phyloP scores from a whole-genome alignment of 2,113 vertebrate species.

The Notarius quadriscutis region DNA sequence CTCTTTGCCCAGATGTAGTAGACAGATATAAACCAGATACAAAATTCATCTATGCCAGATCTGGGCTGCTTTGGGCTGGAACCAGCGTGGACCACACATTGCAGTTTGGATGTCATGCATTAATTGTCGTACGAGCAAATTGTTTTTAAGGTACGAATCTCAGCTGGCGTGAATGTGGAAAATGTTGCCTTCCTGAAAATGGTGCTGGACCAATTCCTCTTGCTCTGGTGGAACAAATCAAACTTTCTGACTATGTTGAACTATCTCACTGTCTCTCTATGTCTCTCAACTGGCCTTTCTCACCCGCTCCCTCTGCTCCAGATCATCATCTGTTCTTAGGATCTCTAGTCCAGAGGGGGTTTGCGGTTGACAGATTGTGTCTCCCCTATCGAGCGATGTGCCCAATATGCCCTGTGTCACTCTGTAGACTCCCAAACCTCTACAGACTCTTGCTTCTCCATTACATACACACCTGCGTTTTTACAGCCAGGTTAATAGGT shows the following conservation, averaged over 20 bases:
- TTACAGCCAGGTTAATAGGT: conserved; percentile 30
- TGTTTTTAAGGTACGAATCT: too few species aligned
- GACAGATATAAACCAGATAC: too few species aligned
- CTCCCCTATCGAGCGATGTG: conserved; percentile 40
- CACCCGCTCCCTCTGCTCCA: conserved; percentile 52
- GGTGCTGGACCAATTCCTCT: too few species aligned
- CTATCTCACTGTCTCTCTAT: neutral
- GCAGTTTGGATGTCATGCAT: too few species aligned
- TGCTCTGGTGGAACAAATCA: neutral
- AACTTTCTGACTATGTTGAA: neutral
- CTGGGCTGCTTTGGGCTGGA: too few species aligned
- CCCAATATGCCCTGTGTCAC: conserved; percentile 48
- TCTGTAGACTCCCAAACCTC: conserved; percentile 31
- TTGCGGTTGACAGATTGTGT: conserved; percentile 70
- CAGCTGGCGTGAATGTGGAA: too few species aligned
- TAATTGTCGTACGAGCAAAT: too few species aligned
- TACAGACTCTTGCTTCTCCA: conserved; percentile 14
- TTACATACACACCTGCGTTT: conserved; percentile 12
- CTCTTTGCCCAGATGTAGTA: too few species aligned
- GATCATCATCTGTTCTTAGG: conserved; percentile 76
- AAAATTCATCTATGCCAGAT: too few species aligned
- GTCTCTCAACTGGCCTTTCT: conserved; percentile 26
- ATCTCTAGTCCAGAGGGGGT: conserved; percentile 51
- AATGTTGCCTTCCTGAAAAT: too few species aligned
- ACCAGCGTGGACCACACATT: too few species aligned